Conservation (phyloP, 2,888 invertebrate genomes). For the Busseola fusca region DNA sequence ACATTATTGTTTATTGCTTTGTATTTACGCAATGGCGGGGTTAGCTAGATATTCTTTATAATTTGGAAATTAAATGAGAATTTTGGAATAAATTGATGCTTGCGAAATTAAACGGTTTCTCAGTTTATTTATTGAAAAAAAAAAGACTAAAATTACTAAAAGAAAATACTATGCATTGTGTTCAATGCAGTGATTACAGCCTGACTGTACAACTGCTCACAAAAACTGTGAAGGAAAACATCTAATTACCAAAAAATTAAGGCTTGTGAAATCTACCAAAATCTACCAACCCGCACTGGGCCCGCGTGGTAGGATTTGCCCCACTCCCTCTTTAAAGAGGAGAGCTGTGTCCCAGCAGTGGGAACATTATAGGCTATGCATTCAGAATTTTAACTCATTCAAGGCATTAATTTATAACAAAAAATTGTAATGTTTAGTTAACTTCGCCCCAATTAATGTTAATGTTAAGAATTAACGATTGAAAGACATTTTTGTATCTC, state of each 20-base stretch:
- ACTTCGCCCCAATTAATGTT: constrained; percentile 52
- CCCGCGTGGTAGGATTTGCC: background rate
- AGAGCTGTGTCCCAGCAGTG: background rate
- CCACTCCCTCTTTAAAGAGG: background rate
- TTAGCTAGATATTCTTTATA: constrained; percentile 25
- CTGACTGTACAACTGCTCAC: background rate
- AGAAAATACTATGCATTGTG: background rate
- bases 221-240: background rate
- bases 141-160: too few species aligned
- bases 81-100: constrained; percentile 20
- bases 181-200: too few species aligned
- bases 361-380: background rate
- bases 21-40: constrained; percentile 58
- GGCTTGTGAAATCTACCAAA: background rate
- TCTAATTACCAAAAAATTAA: background rate
- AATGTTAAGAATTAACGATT: constrained; percentile 62
- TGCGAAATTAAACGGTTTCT: background rate
- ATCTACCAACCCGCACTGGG: background rate
- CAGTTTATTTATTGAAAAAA: background rate
- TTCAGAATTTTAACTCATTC: background rate
- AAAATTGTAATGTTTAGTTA: constrained; percentile 33
- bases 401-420: constrained; percentile 21
- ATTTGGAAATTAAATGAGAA: too few species aligned
- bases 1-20: constrained; percentile 60
- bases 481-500: constrained; percentile 75